phyloP scores from a whole-genome alignment of 2,888 invertebrate species.

The Nomada fabriciana region DNA sequence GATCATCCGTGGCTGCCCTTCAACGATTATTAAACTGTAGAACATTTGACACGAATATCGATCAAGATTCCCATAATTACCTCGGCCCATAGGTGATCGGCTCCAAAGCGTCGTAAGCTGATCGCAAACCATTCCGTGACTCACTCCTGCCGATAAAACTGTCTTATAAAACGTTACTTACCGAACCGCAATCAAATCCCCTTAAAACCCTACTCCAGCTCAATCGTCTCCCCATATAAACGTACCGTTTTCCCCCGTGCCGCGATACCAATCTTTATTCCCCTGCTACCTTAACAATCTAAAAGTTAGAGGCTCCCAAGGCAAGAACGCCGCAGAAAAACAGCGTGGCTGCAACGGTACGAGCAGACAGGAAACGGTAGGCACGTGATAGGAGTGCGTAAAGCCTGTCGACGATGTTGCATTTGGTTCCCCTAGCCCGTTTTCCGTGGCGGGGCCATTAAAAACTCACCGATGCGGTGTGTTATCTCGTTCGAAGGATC shows the following conservation, averaged over 20 bases:
- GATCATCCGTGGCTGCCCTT: background rate
- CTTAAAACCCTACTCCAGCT: background rate
- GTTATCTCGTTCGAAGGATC: conserved; percentile 62
- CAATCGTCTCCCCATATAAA: background rate
- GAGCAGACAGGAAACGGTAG: conserved; percentile 65
- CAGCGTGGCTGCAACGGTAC: background rate
- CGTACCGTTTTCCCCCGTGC: background rate
- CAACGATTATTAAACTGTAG: conserved; percentile 45
- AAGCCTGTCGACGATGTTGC: conserved; percentile 35
- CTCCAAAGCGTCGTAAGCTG: background rate
- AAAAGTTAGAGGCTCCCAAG: background rate
- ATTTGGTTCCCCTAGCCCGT: conserved; percentile 29
- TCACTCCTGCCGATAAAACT: background rate
- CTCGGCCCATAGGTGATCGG: conserved; percentile 23
- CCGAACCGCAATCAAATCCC: background rate
- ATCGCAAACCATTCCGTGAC: background rate
- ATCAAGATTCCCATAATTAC: conserved; percentile 45
- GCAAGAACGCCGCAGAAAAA: conserved; percentile 16
- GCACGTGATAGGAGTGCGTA: conserved; percentile 71
- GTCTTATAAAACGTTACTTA: background rate
- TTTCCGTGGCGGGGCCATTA: conserved; percentile 56
- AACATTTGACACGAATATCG: conserved; percentile 40
- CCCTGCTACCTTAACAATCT: background rate
- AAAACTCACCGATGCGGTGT: conserved; percentile 61
- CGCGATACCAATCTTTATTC: conserved; percentile 16